Base-by-base conservation (phyloP, 2,888 invertebrate genomes). In the Ophonus ardosiacus region DNA sequence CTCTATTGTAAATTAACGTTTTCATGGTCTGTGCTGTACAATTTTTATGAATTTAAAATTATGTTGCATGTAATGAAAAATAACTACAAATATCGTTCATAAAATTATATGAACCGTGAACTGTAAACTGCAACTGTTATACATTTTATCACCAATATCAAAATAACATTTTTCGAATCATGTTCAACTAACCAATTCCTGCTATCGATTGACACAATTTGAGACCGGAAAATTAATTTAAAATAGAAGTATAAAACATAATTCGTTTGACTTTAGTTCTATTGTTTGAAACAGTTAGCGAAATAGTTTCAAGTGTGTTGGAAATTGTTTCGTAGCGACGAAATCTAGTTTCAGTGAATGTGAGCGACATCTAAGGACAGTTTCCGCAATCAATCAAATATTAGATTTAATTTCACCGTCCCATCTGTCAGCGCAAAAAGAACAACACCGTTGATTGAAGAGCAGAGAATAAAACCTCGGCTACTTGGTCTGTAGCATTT, bases 381-480 rank as follows among this genome's bases (percentile, higher is more conserved):
- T 78, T 57, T 56, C 57, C 78, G 78, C 78, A 71, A 83, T 83
- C 83, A 83, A 83, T 83, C 83, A 83, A 83, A 59, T 74, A 81
- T 78, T 78, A 83, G 83, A 83, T 83, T 83, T 83, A 83, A 83
- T 83, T 83, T 76, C 83, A 40, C 51, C 83, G 83, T 83, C 40
- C 21, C 74, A 71, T 61, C 83, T 83, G 83, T 83, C 83, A 83
- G 43, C 43, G 61, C 59, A 83, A 83, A 57, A 78, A 57, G 78
- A 78, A 68, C 65, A 65, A 65, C 68, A 74, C 40, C 17, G 57
- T 24, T 82, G 82, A 82, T 82, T 68, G 71, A 82, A 82, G 51
- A 82, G 51, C 18, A 10, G 51, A 43, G 17, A 74, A 18, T 40
- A 38, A 68, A 38, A 13, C 51, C 43, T 43, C 43, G 18, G 74